Base-by-base conservation (phyloP, 2,797 vertebrate genomes). In the Odontamblyopus lacepedii region DNA sequence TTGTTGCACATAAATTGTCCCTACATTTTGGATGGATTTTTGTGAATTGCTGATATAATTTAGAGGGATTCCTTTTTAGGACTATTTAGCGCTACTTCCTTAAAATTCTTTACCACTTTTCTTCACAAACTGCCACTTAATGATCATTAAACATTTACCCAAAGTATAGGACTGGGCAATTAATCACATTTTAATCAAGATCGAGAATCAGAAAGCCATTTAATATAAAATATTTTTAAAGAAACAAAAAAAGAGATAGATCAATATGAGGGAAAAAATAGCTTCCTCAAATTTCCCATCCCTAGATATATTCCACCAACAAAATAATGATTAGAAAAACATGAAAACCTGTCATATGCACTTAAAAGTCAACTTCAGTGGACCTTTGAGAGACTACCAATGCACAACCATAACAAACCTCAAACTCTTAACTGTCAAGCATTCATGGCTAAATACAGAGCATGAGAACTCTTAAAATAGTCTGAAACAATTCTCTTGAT, bases 351-450 rank as follows among this genome's bases (percentile, higher is more conserved):
- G 53, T 23, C 23, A 56, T 56, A 56, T 23, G n/a, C n/a, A 26
- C n/a, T 26, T 26, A 11, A 57, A 57, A 57, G 81, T 80, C 84
- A 76, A 79, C 87, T 90, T 90, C 76, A 89, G 86, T 85, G 82
- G 88, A 90, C 85, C 91, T 88, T 83, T 87, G 90, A 91, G 86
- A 87, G 74, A 68, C 13, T 66, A 78, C 77, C 70, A 80, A 77
- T 70, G 75, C 76, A 76, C 86, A 89, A 87, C 84, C 88, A 89
- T 86, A 91, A 88, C 89, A 92, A 87, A 88, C 83, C 86, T 79
- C 81, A 83, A 51, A 67, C 75, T 73, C 83, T 83, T 88, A 82
- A 82, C 85, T 87, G 82, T 88, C 88, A 82, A 77, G 87, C 86
- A 79, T 79, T 83, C 87, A 56, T 66, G 74, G 86, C 71, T 81